A percentile compares a stretch with the other conserved stretches of the same genome.
Evolutionary conservation across 2,113 vertebrate genomes (phyloP).

Genomic region (Sapayoa aenigma): DNA sequence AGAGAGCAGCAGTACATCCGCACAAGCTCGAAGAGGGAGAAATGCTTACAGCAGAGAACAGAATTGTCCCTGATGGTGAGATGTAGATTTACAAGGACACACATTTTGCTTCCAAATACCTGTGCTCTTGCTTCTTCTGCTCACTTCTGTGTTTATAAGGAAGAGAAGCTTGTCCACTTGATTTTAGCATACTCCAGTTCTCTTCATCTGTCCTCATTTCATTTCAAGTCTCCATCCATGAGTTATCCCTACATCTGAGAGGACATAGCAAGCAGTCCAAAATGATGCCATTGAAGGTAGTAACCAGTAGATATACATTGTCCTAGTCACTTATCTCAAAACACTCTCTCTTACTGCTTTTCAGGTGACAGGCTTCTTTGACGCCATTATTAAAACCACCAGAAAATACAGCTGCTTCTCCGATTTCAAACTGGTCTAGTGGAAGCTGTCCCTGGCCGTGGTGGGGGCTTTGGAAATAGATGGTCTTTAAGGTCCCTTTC

Average conservation of each 20-base stretch:
- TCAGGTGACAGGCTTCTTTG: neutral
- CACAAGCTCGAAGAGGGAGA: neutral
- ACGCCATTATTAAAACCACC: neutral
- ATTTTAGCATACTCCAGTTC: neutral
- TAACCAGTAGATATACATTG: neutral
- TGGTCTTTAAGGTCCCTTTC: neutral
- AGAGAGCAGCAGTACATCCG: neutral
- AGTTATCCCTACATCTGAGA: neutral
- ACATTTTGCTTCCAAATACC: neutral
- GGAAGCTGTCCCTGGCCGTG: neutral
- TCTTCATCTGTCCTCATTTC: neutral
- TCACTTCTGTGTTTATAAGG: neutral
- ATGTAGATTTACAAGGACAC: neutral
- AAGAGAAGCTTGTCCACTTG: neutral
- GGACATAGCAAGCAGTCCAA: rapidly evolving
- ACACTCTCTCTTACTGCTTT: neutral
- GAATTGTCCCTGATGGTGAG: neutral
- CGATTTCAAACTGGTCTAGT: neutral
- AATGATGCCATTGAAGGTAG: neutral
- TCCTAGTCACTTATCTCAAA: neutral
- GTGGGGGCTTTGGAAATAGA: neutral
- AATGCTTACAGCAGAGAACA: neutral
- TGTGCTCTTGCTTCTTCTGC: neutral
- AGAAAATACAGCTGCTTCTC: neutral
- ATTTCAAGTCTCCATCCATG: neutral